Conservation (phyloP, 2,113 vertebrate genomes). For the Pardalotus punctatus region DNA sequence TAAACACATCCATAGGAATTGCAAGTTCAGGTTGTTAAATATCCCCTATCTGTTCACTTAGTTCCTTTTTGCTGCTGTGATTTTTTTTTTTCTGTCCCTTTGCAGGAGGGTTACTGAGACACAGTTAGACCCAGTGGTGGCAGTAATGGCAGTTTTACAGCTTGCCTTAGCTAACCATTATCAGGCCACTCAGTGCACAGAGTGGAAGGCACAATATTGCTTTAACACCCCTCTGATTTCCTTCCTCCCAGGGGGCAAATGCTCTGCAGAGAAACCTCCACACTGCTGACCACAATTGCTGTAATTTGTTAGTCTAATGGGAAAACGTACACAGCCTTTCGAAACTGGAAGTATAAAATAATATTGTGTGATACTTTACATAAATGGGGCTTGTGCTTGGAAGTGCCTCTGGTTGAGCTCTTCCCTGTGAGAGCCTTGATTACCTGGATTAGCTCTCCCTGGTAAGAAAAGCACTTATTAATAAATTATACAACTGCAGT, state of each 20-base stretch:
- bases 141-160: conserved; percentile 32
- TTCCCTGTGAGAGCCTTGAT: conserved; percentile 39
- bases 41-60: background rate
- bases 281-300: conserved; percentile 68
- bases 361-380: conserved; percentile 51
- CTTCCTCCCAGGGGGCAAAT: conserved; percentile 61
- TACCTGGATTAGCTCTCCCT: conserved; percentile 50
- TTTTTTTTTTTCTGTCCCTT: background rate
- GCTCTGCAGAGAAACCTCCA: conserved; percentile 59
- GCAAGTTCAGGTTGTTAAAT: background rate
- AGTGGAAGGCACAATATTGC: conserved; percentile 52
- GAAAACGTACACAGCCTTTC: conserved; percentile 36
- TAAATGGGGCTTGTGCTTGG: conserved; percentile 34
- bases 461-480: conserved; percentile 39
- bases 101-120: background rate
- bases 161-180: conserved; percentile 36
- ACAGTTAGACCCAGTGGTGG: conserved; percentile 13
- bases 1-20: background rate
- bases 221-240: conserved; percentile 70
- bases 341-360: conserved; percentile 62
- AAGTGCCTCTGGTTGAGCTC: conserved; percentile 25
- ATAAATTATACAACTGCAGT: conserved; percentile 47
- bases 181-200: background rate
- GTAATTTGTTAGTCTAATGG: conserved; percentile 73
- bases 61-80: background rate